These are phyloP conservation scores for Riptortus pedestris DNA, from an alignment of 1,140 invertebrate genomes.

Conservation along the genomic window DNA sequence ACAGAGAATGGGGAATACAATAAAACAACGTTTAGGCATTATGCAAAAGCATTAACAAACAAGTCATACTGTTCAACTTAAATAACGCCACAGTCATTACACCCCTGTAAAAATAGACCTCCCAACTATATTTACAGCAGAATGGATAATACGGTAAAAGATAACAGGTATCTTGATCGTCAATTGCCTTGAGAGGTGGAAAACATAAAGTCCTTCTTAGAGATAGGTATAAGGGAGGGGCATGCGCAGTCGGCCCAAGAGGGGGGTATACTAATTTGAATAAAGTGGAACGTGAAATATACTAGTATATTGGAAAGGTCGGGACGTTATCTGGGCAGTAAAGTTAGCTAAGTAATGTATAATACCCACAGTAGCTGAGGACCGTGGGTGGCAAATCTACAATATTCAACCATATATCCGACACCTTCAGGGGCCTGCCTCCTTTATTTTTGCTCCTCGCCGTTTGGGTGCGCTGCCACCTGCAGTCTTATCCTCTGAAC, in stretches of 20 bases:
- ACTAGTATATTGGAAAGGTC: not conserved
- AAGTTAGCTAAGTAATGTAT: not conserved
- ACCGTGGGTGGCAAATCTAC: not conserved
- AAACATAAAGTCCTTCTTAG: not conserved
- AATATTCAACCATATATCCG: not conserved
- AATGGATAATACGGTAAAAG: not conserved
- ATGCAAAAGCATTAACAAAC: too few species aligned
- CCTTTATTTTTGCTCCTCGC: too few species aligned
- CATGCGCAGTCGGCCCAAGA: not conserved
- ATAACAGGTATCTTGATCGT: not conserved
- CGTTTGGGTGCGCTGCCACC: too few species aligned
- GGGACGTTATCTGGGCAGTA: not conserved
- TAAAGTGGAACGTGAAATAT: not conserved
- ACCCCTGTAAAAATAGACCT: too few species aligned
- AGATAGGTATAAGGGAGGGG: not conserved
- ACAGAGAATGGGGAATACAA: too few species aligned
- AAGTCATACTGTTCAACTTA: too few species aligned
- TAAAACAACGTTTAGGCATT: too few species aligned
- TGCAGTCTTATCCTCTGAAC: too few species aligned
- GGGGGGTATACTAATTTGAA: not conserved
- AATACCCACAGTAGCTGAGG: not conserved
- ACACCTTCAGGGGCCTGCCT: too few species aligned
- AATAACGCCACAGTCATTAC: too few species aligned
- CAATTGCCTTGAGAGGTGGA: not conserved
- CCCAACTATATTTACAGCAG: not conserved